Evolutionary conservation across 1,140 invertebrate genomes (phyloP).

Genomic region (Drosophila leontia): DNA sequence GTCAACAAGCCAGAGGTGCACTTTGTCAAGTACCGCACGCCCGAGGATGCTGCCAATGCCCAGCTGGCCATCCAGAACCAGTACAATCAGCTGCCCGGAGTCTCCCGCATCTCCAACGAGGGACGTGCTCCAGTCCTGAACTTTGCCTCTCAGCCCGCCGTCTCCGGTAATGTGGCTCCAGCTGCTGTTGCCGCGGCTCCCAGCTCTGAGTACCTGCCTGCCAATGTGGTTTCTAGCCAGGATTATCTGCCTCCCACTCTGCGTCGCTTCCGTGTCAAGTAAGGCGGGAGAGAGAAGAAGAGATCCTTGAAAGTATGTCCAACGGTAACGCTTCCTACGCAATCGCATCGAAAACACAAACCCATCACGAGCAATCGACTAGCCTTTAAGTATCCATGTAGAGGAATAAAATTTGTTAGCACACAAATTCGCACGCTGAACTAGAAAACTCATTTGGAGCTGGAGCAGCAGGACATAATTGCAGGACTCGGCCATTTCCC

Average conservation of each 20-base stretch:
- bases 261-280: constrained; percentile 73
- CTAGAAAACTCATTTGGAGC: constrained; percentile 37
- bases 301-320: not conserved
- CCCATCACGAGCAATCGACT: constrained; percentile 45
- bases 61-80: constrained; percentile 74
- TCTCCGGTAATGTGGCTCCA: not conserved
- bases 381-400: constrained; percentile 58
- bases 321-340: constrained; percentile 68
- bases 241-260: constrained; percentile 73
- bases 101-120: constrained; percentile 70
- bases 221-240: constrained; percentile 56
- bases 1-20: constrained; percentile 73
- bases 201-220: constrained; percentile 60
- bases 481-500: constrained; percentile 29
- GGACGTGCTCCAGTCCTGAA: constrained; percentile 73
- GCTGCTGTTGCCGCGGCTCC: constrained; percentile 3
- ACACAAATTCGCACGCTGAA: constrained; percentile 45
- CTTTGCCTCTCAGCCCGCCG: constrained; percentile 57
- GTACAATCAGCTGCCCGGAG: constrained; percentile 70
- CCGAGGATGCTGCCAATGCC: constrained; percentile 72
- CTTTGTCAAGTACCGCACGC: constrained; percentile 74
- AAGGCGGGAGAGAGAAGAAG: constrained; percentile 7
- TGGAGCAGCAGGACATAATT: constrained; percentile 44
- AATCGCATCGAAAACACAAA: constrained; percentile 30
- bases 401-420: constrained; percentile 69